Conservation (phyloP, 2,888 invertebrate species). For the Ommatoiulus sabulosus region DNA sequence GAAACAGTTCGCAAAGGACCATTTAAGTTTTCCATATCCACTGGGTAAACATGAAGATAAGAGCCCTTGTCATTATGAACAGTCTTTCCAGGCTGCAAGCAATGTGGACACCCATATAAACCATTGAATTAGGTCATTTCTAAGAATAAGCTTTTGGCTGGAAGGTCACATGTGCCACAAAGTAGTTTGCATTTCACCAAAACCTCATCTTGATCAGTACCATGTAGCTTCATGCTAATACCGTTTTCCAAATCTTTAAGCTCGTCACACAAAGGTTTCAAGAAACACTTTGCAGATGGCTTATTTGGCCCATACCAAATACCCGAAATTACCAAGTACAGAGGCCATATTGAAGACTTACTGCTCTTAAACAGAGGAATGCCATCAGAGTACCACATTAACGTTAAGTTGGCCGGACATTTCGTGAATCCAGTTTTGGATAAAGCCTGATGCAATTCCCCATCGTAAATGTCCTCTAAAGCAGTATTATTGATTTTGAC, state of each 20-base stretch:
- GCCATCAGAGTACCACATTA: slow-evolving; percentile 51
- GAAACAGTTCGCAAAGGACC: background rate
- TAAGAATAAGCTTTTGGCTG: background rate
- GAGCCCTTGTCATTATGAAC: too few relatives aligned
- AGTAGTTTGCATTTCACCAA: background rate
- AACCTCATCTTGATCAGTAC: background rate
- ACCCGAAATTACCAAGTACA: background rate
- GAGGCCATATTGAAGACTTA: slow-evolving; percentile 9
- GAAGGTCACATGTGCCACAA: slow-evolving; percentile 47
- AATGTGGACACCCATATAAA: background rate
- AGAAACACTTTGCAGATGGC: background rate
- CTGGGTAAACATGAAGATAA: background rate
- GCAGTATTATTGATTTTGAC: too few relatives aligned
- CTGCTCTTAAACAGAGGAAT: slow-evolving; percentile 25
- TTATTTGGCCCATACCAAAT: background rate
- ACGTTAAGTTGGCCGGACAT: background rate
- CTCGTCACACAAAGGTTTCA: background rate
- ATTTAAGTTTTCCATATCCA: background rate
- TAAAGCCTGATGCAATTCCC: too few relatives aligned
- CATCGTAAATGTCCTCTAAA: too few relatives aligned
- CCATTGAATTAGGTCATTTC: slow-evolving; percentile 44
- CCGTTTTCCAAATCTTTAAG: background rate
- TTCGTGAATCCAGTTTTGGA: too few relatives aligned
- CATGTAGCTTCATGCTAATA: background rate
- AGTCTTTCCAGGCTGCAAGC: background rate